Evolutionary conservation across 2,888 invertebrate species (phyloP).

Genomic region (Tridacna crocea): DNA sequence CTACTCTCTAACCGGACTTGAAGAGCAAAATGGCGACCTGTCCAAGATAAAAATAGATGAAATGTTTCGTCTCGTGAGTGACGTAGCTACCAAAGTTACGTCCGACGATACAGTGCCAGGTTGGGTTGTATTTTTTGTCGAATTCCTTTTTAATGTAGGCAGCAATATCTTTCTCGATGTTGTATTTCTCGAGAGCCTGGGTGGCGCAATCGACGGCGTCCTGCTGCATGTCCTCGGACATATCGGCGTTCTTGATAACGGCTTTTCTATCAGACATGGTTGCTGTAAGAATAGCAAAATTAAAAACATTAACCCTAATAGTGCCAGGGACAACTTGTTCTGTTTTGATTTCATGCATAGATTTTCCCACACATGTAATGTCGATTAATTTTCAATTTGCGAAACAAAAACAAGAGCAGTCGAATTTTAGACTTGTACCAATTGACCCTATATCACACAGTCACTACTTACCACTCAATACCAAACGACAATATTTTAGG

Average conservation of each 20-base stretch:
- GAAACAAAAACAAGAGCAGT: no score
- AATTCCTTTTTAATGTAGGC: conserved; percentile 12
- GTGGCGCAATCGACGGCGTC: conserved; percentile 6
- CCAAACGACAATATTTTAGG: no score
- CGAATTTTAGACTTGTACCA: no score
- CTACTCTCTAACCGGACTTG: not conserved
- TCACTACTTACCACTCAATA: no score
- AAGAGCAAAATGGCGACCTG: conserved; percentile 1
- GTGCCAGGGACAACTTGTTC: no score
- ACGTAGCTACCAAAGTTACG: not conserved
- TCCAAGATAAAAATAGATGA: not conserved
- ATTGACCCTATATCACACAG: no score
- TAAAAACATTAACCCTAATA: no score
- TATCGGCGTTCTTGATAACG: conserved; percentile 5
- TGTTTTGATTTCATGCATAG: no score
- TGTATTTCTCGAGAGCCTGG: conserved; percentile 9
- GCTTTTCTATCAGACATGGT: conserved; percentile 1
- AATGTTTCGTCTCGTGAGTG: not conserved
- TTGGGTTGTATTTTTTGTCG: conserved; percentile 15
- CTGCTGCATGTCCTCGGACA: conserved; percentile 13
- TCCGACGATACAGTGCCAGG: not conserved
- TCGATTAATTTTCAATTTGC: no score
- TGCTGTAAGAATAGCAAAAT: no score
- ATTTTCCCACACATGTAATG: no score
- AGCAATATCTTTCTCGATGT: conserved; percentile 7